These are phyloP conservation scores for Sminthurides bifidus DNA, from an alignment of 1,140 invertebrate species.

Conservation along the genomic window DNA sequence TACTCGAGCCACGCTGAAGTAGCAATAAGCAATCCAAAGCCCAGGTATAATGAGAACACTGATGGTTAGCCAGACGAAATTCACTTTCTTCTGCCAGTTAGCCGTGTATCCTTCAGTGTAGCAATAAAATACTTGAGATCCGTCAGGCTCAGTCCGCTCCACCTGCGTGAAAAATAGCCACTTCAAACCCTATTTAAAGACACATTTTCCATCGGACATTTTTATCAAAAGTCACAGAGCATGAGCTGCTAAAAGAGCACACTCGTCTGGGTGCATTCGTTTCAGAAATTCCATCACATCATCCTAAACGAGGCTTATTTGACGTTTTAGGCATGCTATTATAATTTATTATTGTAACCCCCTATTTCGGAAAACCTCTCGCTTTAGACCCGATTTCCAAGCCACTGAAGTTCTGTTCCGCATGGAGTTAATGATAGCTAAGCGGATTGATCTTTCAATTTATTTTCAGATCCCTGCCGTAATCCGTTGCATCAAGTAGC, in stretches of 20 bases:
- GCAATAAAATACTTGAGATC: constrained; percentile 34
- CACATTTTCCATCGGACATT: neutral
- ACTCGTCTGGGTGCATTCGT: neutral
- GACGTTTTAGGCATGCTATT: no score
- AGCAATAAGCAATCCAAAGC: constrained; percentile 39
- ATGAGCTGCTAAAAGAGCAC: neutral
- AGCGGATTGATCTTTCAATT: no score
- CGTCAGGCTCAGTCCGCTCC: constrained; percentile 31
- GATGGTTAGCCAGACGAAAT: constrained; percentile 38
- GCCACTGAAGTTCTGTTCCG: no score
- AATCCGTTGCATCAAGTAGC: no score
- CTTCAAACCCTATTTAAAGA: neutral
- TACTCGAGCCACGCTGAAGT: constrained; percentile 38
- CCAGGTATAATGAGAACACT: constrained; percentile 39
- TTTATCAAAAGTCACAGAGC: neutral
- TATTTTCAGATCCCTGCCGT: no score
- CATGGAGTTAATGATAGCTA: no score
- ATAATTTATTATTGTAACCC: no score
- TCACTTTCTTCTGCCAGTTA: constrained; percentile 39
- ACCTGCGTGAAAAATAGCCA: constrained; percentile 11
- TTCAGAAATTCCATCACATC: no score
- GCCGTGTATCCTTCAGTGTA: constrained; percentile 38
- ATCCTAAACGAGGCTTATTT: no score
- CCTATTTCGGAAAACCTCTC: no score
- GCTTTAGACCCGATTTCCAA: no score